Conservation (phyloP, 2,888 invertebrate genomes). For the Tholera decimalis region DNA sequence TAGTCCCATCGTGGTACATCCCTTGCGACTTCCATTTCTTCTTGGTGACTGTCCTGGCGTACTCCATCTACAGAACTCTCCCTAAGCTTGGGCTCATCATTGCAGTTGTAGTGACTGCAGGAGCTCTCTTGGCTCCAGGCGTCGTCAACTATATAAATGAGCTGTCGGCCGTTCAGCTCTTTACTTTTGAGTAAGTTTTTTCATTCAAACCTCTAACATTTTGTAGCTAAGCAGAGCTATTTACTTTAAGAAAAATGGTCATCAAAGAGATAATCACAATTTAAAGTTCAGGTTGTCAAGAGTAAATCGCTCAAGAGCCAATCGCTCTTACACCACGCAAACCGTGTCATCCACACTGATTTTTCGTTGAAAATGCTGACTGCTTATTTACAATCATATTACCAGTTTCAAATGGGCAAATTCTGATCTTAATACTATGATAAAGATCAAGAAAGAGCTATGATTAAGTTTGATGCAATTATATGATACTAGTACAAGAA, state of each 20-base stretch:
- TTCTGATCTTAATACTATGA: too few species aligned
- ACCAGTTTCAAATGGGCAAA: too few species aligned
- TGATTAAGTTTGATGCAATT: slow-evolving; percentile 14
- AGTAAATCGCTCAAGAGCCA: too few species aligned
- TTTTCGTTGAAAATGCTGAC: too few species aligned
- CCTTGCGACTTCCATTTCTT: slow-evolving; percentile 94
- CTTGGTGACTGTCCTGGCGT: slow-evolving; percentile 89
- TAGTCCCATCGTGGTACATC: slow-evolving; percentile 93
- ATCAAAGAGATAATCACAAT: too few species aligned
- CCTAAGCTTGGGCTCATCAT: slow-evolving; percentile 81
- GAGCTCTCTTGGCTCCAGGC: slow-evolving; percentile 89
- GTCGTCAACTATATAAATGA: slow-evolving; percentile 87
- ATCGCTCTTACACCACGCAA: too few species aligned
- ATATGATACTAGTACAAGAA: not conserved
- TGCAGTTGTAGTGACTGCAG: slow-evolving; percentile 76
- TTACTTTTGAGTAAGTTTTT: slow-evolving; percentile 90
- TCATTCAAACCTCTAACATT: not conserved
- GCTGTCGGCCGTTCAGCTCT: slow-evolving; percentile 89
- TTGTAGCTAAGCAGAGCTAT: not conserved
- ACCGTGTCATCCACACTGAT: too few species aligned
- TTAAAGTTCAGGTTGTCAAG: too few species aligned
- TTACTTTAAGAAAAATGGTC: too few species aligned
- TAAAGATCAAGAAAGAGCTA: not conserved
- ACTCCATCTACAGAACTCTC: slow-evolving; percentile 82
- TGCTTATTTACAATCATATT: not conserved